phyloP scores from a whole-genome alignment of 2,888 invertebrate genomes.

The Toxonevra muliebris region DNA sequence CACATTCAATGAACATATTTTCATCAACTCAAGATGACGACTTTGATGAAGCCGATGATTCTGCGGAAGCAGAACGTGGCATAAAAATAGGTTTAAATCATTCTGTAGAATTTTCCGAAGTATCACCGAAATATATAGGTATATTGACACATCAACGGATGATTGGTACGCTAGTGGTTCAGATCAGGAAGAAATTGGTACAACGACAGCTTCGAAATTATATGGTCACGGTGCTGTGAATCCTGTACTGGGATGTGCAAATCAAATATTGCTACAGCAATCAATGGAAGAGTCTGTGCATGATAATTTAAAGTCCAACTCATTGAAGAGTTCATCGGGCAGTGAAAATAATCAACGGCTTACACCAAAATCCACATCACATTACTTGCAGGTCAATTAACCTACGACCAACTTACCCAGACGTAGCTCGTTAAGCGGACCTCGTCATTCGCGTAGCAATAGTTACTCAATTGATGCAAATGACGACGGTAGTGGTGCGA shows the following conservation, averaged over 20 bases:
- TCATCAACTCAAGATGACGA: conserved; percentile 55
- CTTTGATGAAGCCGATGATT: conserved; percentile 43
- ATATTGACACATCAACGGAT: conserved; percentile 67
- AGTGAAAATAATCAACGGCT: conserved; percentile 1
- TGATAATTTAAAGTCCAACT: conserved; percentile 36
- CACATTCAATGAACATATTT: conserved; percentile 60
- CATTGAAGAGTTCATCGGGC: not conserved
- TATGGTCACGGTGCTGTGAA: conserved; percentile 74
- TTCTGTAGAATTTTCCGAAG: conserved; percentile 59
- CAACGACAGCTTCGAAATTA: conserved; percentile 47
- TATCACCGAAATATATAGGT: conserved; percentile 60
- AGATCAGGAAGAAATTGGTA: conserved; percentile 73
- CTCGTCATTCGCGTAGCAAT: conserved; percentile 46
- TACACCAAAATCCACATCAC: conserved; percentile 37
- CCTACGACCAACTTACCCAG: conserved; percentile 44
- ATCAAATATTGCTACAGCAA: conserved; percentile 82
- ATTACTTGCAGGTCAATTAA: not conserved
- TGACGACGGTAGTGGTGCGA: too few relatives aligned
- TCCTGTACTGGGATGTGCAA: conserved; percentile 86
- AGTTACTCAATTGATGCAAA: conserved; percentile 38
- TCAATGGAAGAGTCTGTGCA: conserved; percentile 68
- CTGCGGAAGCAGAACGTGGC: conserved; percentile 33
- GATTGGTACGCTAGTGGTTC: conserved; percentile 85
- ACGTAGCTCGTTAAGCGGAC: conserved; percentile 54
- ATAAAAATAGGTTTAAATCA: conserved; percentile 50